Base-by-base conservation (phyloP, 2,888 invertebrate genomes). In the Junonia oenone region DNA sequence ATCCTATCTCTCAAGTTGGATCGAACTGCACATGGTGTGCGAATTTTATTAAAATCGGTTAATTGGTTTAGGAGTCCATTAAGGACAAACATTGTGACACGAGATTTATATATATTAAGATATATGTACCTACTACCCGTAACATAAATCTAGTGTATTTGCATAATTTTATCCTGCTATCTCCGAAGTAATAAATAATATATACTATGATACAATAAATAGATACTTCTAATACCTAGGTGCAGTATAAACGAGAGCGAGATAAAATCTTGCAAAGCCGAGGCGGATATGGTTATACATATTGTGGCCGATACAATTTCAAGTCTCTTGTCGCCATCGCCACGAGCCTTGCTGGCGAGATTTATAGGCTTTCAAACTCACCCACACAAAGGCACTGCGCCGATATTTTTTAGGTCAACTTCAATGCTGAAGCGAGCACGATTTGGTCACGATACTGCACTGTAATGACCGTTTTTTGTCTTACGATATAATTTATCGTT, bases 321-420 rank as follows among this genome's bases (percentile, higher is more conserved):
- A 56, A 64, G 75, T 81, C 76, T 75, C 76, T 75, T 72, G 72
- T 68, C 55, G 59, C 56, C 62, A 62, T 65, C 55, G 59, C 56
- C 62, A 62, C 75, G 64, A 73, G 74, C 82, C 63, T 63, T 37
- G 56, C 55, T 37, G 58, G 56, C 56, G 59, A 76, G 82, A 84
- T 85, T 85, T 83, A 83, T 83, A 81, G 78, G 79, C 83, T 81
- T 81, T 80, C 74, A 75, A 81, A 73, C 76, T 74, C 75, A 81
- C 81, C 63, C 79, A 77, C 78, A 81, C 79, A 73, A 50, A 59
- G 49, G 59, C 61, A 57, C 64, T 58, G 64, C 65, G 65, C 56
- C 59, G 51, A 61, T 65, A 70, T 82, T 83, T 82, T 86, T 83
- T 88, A 80, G 88, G 88, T 84, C 61, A 62, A 56, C 58, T 43